Evolutionary conservation across 1,140 invertebrate species (phyloP).

Genomic region (Trinorchestia longiramus): DNA sequence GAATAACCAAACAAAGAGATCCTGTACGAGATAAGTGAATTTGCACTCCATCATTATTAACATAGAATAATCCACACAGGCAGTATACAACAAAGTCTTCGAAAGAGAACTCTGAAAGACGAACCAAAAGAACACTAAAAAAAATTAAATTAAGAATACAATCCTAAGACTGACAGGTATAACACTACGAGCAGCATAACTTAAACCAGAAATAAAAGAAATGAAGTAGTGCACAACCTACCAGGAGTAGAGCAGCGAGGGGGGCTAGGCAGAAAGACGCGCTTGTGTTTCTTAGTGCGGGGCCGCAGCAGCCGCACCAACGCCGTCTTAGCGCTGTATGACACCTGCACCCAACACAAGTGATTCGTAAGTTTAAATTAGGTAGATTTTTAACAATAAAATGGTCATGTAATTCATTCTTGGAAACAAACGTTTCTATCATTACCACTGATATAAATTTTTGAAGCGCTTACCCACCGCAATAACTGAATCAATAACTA

Average conservation of each 20-base stretch:
- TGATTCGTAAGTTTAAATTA: background rate
- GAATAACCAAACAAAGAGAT: background rate
- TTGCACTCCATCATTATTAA: no score
- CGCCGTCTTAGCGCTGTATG: conserved; percentile 91
- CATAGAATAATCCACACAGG: no score
- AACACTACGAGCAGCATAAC: background rate
- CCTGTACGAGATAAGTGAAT: no score
- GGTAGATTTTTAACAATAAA: background rate
- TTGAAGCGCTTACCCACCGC: background rate
- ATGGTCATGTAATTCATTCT: no score
- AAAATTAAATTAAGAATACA: background rate
- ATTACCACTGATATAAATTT: no score
- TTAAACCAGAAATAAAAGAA: background rate
- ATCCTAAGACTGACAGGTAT: background rate
- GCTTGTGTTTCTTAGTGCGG: conserved; percentile 76
- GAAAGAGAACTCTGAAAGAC: background rate
- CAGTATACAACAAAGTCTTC: background rate
- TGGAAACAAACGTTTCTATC: background rate
- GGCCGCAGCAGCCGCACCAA: conserved; percentile 86
- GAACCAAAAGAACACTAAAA: background rate
- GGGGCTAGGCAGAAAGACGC: conserved; percentile 86
- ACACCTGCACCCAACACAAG: conserved; percentile 68
- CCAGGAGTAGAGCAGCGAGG: conserved; percentile 76
- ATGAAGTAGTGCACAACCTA: background rate
- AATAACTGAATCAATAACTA: background rate